These are phyloP conservation scores for Drosophila pruinosa DNA, from an alignment of 1,140 invertebrate species.

Conservation along the genomic window DNA sequence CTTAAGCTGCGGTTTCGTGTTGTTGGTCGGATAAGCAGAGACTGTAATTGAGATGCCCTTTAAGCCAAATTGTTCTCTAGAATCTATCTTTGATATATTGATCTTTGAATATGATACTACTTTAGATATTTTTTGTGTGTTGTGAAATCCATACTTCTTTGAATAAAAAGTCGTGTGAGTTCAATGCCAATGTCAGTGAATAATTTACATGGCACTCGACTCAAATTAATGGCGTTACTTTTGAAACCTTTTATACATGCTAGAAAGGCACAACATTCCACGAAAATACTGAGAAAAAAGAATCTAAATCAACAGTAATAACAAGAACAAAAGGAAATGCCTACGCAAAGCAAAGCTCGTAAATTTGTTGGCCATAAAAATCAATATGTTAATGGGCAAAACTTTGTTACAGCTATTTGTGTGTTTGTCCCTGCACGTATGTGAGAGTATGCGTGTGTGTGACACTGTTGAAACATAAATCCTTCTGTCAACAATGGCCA, in stretches of 20 bases:
- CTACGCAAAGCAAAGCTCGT: slow-evolving; percentile 62
- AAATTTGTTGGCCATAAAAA: slow-evolving; percentile 79
- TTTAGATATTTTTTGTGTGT: not conserved
- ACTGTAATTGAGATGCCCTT: not conserved
- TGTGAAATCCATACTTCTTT: not conserved
- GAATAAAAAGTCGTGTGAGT: slow-evolving; percentile 2
- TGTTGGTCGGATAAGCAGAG: not conserved
- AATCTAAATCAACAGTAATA: not conserved
- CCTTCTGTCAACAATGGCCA: slow-evolving; percentile 78
- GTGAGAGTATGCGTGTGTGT: slow-evolving; percentile 7
- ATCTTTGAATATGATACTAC: not conserved
- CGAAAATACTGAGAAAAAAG: slow-evolving; percentile 9
- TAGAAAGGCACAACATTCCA: slow-evolving; percentile 9
- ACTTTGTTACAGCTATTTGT: slow-evolving; percentile 49
- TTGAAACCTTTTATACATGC: slow-evolving; percentile 71
- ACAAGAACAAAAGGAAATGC: slow-evolving; percentile 5
- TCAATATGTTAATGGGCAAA: slow-evolving; percentile 78
- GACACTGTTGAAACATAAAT: slow-evolving; percentile 79
- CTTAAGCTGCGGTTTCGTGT: slow-evolving; percentile 4
- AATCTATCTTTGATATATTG: not conserved
- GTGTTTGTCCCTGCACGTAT: not conserved
- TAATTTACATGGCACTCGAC: slow-evolving; percentile 59
- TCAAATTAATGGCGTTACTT: slow-evolving; percentile 76
- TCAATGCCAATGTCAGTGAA: slow-evolving; percentile 19
- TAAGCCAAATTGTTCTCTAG: not conserved